A percentile compares a stretch with the other conserved stretches of the same genome.
Conservation (phyloP, 2,797 vertebrate genomes). For the Sandelia bainsii region DNA sequence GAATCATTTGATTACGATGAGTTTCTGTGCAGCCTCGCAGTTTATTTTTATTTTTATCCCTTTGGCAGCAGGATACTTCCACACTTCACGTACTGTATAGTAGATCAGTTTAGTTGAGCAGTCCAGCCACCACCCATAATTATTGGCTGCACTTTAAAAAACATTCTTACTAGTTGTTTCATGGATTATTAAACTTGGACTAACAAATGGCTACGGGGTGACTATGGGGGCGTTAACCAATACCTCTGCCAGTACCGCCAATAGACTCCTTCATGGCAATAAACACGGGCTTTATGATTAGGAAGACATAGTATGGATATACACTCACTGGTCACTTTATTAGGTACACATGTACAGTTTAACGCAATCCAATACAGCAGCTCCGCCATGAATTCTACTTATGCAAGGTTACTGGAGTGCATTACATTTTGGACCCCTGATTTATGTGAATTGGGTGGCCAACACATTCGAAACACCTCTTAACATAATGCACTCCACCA, state of each 20-base stretch:
- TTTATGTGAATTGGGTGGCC: too few relatives aligned
- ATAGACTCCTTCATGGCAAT: slow-evolving; percentile 56
- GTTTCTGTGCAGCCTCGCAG: slow-evolving; percentile 46
- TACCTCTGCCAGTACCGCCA: slow-evolving; percentile 46
- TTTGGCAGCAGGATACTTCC: slow-evolving; percentile 44
- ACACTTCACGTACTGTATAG: slow-evolving; percentile 21
- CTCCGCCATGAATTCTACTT: too few relatives aligned
- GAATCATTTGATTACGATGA: slow-evolving; percentile 61
- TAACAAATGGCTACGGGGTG: slow-evolving; percentile 32
- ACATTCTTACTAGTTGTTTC: slow-evolving; percentile 53
- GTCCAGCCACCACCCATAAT: slow-evolving; percentile 32
- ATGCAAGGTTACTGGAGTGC: too few relatives aligned
- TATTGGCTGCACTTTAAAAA: slow-evolving; percentile 51
- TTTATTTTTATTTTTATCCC: slow-evolving; percentile 64
- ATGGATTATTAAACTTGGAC: slow-evolving; percentile 66
- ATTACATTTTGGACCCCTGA: too few relatives aligned
- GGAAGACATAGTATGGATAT: slow-evolving; percentile 14
- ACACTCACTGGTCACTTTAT: too few relatives aligned
- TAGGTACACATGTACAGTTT: too few relatives aligned
- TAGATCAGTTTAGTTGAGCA: slow-evolving; percentile 60
- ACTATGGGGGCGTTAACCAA: slow-evolving; percentile 35
- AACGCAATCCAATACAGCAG: too few relatives aligned
- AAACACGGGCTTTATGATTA: slow-evolving; percentile 22
- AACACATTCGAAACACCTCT: too few relatives aligned
- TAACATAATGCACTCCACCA: too few relatives aligned